A percentile compares a stretch with the other conserved stretches of the same genome.
These are phyloP conservation scores for Otolemur crassicaudatus DNA, from an alignment of 2,797 vertebrate genomes.

Conservation along the genomic window DNA sequence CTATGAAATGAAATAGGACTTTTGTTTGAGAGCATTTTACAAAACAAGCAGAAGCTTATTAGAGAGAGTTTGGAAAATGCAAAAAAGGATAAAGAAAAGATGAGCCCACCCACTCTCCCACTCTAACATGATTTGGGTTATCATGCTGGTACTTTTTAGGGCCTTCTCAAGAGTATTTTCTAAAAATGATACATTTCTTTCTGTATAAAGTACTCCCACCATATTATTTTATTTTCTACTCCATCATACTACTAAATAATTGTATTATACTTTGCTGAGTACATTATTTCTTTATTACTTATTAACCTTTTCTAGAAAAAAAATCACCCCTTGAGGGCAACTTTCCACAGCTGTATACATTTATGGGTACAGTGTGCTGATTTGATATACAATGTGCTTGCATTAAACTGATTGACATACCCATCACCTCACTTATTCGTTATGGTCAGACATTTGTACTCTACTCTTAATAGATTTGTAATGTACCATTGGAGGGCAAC, in stretches of 20 bases:
- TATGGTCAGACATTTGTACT: too few species aligned
- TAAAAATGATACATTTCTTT: not conserved
- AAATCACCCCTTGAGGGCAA: not conserved
- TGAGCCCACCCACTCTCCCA: not conserved
- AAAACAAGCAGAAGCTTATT: not conserved
- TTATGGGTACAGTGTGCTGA: too few species aligned
- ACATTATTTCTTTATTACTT: not conserved
- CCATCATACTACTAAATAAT: not conserved
- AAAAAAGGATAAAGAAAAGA: not conserved
- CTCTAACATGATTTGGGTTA: not conserved
- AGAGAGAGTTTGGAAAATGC: not conserved
- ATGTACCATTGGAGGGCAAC: not conserved
- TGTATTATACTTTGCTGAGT: not conserved
- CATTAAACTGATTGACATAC: too few species aligned
- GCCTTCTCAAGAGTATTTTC: not conserved
- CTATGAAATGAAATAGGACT: not conserved
- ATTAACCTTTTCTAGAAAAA: not conserved
- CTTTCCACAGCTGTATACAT: too few species aligned
- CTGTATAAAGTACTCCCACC: not conserved
- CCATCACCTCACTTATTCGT: too few species aligned
- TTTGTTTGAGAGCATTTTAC: not conserved
- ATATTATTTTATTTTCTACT: not conserved
- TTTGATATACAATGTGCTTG: too few species aligned
- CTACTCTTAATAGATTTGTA: too few species aligned
- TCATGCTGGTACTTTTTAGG: not conserved